Conservation (phyloP, 2,113 vertebrate species). For the Struthio camelus region DNA sequence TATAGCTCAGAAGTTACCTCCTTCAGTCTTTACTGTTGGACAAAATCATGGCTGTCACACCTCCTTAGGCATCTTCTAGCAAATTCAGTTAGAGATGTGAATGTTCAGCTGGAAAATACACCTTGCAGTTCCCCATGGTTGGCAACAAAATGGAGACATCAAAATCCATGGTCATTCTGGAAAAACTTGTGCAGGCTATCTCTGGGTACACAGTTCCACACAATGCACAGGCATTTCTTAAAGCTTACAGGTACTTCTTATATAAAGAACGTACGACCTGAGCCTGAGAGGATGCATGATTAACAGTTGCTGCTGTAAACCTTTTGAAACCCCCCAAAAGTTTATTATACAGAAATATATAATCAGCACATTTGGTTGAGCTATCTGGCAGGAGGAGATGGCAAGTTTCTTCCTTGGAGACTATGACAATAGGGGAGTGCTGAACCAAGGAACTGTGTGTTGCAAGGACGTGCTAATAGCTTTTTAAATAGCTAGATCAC, state of each 20-base stretch:
- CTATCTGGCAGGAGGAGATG: neutral
- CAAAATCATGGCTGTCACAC: neutral
- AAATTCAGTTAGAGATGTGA: neutral
- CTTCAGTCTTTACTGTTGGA: neutral
- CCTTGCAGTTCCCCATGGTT: neutral
- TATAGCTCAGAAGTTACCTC: neutral
- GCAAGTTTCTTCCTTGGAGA: neutral
- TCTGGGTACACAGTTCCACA: accelerated
- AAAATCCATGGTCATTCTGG: neutral
- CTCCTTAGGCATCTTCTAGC: neutral
- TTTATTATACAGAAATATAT: neutral
- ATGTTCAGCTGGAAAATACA: neutral
- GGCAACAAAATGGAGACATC: neutral
- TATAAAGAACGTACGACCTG: accelerated
- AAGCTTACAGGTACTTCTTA: neutral
- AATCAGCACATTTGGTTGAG: neutral
- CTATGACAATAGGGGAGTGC: neutral
- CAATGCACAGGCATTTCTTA: accelerated
- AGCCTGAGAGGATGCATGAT: neutral
- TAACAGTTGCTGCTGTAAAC: neutral
- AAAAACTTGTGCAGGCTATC: neutral
- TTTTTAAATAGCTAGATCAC: neutral
- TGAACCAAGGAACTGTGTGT: neutral
- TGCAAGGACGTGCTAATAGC: neutral
- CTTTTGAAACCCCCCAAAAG: accelerated